Conservation (phyloP, 2,797 vertebrate species). For the Cheirogaleus major region DNA sequence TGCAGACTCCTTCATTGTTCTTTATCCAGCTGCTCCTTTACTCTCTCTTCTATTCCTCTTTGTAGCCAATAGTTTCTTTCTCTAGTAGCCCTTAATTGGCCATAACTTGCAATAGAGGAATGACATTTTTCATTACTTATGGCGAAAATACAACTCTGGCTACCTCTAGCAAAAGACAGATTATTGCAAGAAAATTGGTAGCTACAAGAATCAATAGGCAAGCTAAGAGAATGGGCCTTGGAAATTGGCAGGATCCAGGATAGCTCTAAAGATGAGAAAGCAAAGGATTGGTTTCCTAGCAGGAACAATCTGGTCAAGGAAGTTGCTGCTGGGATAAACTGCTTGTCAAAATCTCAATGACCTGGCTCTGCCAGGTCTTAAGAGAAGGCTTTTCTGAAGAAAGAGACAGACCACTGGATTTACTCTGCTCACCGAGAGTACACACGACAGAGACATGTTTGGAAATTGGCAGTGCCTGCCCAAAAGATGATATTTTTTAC, state of each 20-base stretch:
- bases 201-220: neutral
- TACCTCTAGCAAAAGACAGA: neutral
- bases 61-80: neutral
- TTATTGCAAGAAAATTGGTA: neutral
- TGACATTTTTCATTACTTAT: neutral
- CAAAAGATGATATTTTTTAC: neutral
- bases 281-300: neutral
- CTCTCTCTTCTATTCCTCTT: neutral
- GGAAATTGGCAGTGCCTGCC: neutral
- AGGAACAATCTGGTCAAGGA: neutral
- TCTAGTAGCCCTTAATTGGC: neutral
- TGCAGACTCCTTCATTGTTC: neutral
- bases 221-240: neutral
- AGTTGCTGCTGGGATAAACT: too few relatives aligned
- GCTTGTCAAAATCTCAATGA: neutral
- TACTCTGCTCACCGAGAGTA: neutral
- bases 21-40: neutral
- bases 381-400: neutral
- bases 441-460: neutral
- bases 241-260: neutral
- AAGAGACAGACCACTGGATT: neutral
- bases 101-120: neutral
- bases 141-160: neutral
- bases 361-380: accelerated
- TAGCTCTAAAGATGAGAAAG: neutral